Evolutionary conservation across 2,797 vertebrate genomes (phyloP).

Genomic region (Danio aesculapii): DNA sequence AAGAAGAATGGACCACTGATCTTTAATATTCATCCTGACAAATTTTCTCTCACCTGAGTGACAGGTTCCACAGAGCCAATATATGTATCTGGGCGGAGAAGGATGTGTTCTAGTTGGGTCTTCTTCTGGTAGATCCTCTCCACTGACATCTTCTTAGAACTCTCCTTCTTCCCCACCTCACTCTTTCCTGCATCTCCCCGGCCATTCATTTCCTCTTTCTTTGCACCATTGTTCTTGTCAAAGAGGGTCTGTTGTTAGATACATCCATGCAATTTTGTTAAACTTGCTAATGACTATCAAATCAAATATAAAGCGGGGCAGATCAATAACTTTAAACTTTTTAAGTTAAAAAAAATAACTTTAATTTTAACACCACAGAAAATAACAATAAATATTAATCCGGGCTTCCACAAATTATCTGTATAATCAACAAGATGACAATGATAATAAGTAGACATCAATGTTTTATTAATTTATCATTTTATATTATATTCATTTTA

Average conservation of each 20-base stretch:
- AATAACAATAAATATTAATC: too few species aligned
- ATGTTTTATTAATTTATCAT: too few species aligned
- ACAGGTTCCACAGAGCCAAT: constrained; percentile 94
- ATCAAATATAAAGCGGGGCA: not conserved
- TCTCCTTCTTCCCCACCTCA: constrained; percentile 88
- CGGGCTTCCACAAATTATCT: too few species aligned
- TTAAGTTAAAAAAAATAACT: too few species aligned
- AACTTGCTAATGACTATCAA: constrained; percentile 15
- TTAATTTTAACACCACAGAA: too few species aligned
- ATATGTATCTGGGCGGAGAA: constrained; percentile 97
- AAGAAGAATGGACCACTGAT: not conserved
- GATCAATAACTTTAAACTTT: too few species aligned
- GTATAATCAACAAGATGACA: too few species aligned
- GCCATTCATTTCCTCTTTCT: constrained; percentile 89
- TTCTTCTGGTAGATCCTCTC: constrained; percentile 99
- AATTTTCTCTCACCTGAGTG: constrained; percentile 84
- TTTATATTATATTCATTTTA: too few species aligned
- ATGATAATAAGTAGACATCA: too few species aligned
- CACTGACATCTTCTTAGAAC: constrained; percentile 94
- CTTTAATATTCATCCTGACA: not conserved
- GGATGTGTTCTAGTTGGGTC: constrained; percentile 97
- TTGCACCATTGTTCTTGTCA: constrained; percentile 84
- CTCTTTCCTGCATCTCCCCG: constrained; percentile 77
- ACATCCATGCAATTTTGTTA: constrained; percentile 46
- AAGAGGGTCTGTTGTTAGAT: constrained; percentile 83